Evolutionary conservation across 1,140 invertebrate species (phyloP), one percentile per base, ranked within the genome.

Genomic region (Eciton burchellii): DNA sequence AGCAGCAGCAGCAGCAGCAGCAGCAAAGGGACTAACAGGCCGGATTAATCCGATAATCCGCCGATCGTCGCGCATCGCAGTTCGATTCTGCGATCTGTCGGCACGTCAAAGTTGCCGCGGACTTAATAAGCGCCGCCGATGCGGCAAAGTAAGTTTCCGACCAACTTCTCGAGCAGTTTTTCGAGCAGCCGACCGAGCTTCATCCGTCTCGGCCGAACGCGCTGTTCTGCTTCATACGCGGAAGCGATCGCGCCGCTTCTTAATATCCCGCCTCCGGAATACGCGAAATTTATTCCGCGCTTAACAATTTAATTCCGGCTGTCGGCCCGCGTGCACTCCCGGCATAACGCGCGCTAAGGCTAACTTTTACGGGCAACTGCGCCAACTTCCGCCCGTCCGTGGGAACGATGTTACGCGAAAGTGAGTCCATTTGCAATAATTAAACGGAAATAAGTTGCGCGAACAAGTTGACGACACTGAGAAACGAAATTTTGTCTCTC

Each of bases 21-120:
- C 52, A 52, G 59, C 57, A 68, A 56, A 62, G 52, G 21, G 49
- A 81, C 73, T 65, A 79, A 49, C 63, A 81, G 66, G 65, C 66
- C 52, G 83, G 71, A 84, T 84, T 85, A 85, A 85, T 84, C 74
- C 52, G 83, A 81, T 85, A 84, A 85, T 35, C 6, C 62, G 21
- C 14, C n/a, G 74, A 77, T 84, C 83, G 83, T 52, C 65, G 72
- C 82, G 52, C 73, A 49, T 84, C 76, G 72, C 65, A 43, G 59
- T 45, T 68, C 74, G 68, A 84, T 85, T 81, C 52, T 70, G 24
- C 74, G 63, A 79, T 68, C 63, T 79, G 21, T 56, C 74, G 63
- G 47, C 26, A 9, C 45, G 45, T 76, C 73, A 52, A 24, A 76
- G 73, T 49, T 76, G 45, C 14, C 19, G n/a, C n/a, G 9, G 14